A percentile compares a stretch with the other conserved stretches of the same genome.
These are phyloP conservation scores for Pammene aurita DNA, from an alignment of 2,888 invertebrate genomes.

Conservation along the genomic window DNA sequence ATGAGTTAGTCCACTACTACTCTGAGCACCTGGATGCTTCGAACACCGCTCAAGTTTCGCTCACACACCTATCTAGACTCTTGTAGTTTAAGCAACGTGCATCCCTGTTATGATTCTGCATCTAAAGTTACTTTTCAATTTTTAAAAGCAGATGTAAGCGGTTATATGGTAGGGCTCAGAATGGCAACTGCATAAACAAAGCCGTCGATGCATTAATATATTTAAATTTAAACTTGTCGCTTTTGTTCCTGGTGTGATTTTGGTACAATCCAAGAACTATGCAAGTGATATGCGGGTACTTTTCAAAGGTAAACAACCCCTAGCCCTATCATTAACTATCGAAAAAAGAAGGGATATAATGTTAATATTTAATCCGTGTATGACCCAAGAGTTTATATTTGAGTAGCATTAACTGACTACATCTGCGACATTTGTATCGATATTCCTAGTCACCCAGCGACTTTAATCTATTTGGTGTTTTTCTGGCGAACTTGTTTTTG, in stretches of 20 bases:
- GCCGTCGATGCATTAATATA: background rate
- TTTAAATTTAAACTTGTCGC: background rate
- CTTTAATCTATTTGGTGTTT: slow-evolving; percentile 13
- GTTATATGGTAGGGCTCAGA: slow-evolving; percentile 20
- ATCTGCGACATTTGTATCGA: slow-evolving; percentile 28
- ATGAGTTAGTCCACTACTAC: slow-evolving; percentile 85
- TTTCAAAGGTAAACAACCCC: slow-evolving; percentile 1
- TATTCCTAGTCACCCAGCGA: slow-evolving; percentile 8
- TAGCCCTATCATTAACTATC: background rate
- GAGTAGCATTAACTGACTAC: slow-evolving; percentile 30
- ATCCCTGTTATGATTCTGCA: slow-evolving; percentile 34
- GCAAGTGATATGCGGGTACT: background rate
- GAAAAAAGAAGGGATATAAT: slow-evolving; percentile 4
- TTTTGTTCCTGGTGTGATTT: background rate
- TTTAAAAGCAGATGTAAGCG: slow-evolving; percentile 37
- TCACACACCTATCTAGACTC: slow-evolving; percentile 44
- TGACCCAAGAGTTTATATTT: slow-evolving; percentile 8
- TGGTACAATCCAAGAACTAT: background rate
- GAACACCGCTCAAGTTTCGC: slow-evolving; percentile 59
- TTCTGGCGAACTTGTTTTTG: slow-evolving; percentile 9
- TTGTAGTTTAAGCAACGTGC: slow-evolving; percentile 38
- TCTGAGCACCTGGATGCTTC: slow-evolving; percentile 74
- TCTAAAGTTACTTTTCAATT: slow-evolving; percentile 34
- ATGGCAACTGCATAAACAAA: background rate
- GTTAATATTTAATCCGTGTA: slow-evolving; percentile 14